Evolutionary conservation across 2,888 invertebrate species (phyloP).

Genomic region (Drosophila neotestacea): DNA sequence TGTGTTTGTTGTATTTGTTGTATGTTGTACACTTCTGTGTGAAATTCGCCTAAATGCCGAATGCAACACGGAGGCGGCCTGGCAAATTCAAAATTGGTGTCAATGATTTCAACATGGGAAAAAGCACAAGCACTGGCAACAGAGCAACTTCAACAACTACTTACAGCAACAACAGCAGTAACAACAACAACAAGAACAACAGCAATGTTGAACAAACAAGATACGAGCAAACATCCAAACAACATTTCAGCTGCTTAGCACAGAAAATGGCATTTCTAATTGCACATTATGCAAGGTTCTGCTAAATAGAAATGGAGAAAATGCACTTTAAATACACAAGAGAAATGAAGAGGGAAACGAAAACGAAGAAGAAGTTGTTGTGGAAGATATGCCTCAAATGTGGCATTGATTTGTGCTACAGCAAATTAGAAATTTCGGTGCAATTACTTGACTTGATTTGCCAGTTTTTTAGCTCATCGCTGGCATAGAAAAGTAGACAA

Average conservation of each 20-base stretch:
- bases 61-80: conserved; percentile 60
- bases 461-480: conserved; percentile 10
- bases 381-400: conserved; percentile 18
- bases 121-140: conserved; percentile 33
- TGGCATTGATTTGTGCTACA: conserved; percentile 24
- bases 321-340: conserved; percentile 27
- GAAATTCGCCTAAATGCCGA: conserved; percentile 76
- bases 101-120: conserved; percentile 81
- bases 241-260: conserved; percentile 59
- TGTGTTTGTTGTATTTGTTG: not conserved
- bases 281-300: conserved; percentile 75
- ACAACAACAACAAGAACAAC: conserved; percentile 14
- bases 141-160: conserved; percentile 4
- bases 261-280: conserved; percentile 76
- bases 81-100: conserved; percentile 72
- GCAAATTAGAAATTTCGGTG: conserved; percentile 21
- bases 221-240: conserved; percentile 35
- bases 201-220: conserved; percentile 23
- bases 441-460: conserved; percentile 26
- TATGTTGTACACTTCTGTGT: conserved; percentile 49
- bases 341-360: too few species aligned
- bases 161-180: conserved; percentile 6
- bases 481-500: not conserved
- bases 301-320: conserved; percentile 43
- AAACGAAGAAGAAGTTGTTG: conserved; percentile 2